Evolutionary conservation across 1,140 invertebrate species (phyloP).

Genomic region (Uloborus diversus): DNA sequence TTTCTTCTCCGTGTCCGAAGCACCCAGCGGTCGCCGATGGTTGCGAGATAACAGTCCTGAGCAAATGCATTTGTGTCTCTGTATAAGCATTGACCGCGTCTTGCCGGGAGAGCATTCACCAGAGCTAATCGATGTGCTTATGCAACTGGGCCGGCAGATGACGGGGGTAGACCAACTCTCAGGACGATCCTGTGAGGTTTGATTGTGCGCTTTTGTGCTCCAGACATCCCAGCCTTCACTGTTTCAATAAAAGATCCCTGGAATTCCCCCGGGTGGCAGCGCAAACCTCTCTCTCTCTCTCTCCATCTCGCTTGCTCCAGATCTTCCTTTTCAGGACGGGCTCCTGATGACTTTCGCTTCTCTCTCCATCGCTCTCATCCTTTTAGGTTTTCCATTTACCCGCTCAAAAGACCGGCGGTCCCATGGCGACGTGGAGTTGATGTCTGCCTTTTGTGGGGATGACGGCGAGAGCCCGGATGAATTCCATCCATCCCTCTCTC

Average conservation of each 20-base stretch:
- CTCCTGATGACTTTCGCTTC: constrained; percentile 35
- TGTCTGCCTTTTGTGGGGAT: constrained; percentile 39
- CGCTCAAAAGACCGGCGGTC: constrained; percentile 41
- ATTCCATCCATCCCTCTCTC: neutral
- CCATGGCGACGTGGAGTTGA: constrained; percentile 34
- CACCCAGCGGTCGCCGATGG: no score
- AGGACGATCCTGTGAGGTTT: constrained; percentile 1
- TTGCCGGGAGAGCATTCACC: no score
- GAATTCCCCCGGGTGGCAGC: neutral
- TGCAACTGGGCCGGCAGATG: no score
- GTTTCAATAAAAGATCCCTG: constrained; percentile 37
- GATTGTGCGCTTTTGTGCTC: constrained; percentile 46
- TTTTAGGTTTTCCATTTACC: constrained; percentile 27
- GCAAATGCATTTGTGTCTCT: no score
- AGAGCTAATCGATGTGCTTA: no score
- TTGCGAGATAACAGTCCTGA: no score
- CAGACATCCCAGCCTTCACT: constrained; percentile 15
- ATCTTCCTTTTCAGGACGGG: neutral
- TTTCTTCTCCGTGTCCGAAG: no score
- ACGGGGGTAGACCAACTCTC: neutral
- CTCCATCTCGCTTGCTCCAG: neutral
- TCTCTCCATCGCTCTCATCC: neutral
- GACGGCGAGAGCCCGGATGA: constrained; percentile 4
- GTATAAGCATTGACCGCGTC: no score
- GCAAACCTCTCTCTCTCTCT: no score